Evolutionary conservation across 2,113 vertebrate genomes (phyloP), one percentile per base, ranked within the genome.

Genomic region (Anoplopoma fimbria): DNA sequence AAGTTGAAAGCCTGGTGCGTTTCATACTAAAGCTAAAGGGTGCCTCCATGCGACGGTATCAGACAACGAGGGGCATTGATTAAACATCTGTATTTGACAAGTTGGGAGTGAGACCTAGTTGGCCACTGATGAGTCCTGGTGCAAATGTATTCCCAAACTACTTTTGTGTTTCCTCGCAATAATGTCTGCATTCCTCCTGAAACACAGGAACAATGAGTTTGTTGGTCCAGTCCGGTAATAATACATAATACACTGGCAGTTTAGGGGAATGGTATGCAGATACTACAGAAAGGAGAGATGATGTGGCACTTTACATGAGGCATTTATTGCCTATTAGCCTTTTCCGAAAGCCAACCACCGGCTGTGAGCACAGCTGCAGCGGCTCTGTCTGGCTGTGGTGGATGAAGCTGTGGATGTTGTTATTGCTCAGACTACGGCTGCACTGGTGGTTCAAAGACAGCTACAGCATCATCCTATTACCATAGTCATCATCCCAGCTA

Each of bases 331-430:
- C 45, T 8, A 33, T 10, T 75, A 21, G 21, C 62, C 10, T 9
- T 40, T 69, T 60, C 6, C 42, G 42, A 42, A 31, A 36, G 51
- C 53, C 2, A 1, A 36, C 49, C 14, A 70, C 51, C 15, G 47
- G 23, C 69, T 27, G 34, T 38, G 51, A 72, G 53, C 69, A 23
- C 17, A 58, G 53, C 58, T 19, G 57, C 70, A 60, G 38, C 57
- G 25, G 29, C 40, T 27, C 42, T 51, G 23, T 7, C 45, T 27
- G 58, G 23, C 72, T 49, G 40, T 17, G 57, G 1, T 31, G 69
- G 31, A 6, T 2, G 23, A 42, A 17, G 38, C 36, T 60, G 40
- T 19, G 21, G 70, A 12, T 33, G 55, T 61, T 19, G 33, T 40
- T 27, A 31, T 29, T 65, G 25, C 34, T 55, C 33, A 1, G 47